phyloP scores from a whole-genome alignment of 2,888 invertebrate species.

The Coenonympha glycerion region DNA sequence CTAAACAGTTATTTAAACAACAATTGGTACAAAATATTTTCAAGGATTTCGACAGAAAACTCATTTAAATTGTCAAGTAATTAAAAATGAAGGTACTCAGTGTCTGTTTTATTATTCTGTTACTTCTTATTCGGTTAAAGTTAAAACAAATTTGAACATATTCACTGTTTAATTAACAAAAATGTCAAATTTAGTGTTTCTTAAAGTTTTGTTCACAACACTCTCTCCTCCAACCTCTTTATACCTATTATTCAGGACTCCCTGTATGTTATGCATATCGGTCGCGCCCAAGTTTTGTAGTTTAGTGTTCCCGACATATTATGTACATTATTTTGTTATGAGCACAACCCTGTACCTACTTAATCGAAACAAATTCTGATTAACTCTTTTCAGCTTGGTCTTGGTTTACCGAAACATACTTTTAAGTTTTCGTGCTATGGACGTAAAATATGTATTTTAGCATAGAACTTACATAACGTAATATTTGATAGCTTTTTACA shows the following conservation, averaged over 20 bases:
- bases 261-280: constrained; percentile 27
- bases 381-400: constrained; percentile 78
- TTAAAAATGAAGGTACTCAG: too few species aligned
- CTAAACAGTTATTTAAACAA: too few species aligned
- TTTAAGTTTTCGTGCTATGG: constrained; percentile 38
- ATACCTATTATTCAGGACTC: constrained; percentile 25
- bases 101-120: too few species aligned
- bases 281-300: constrained; percentile 41
- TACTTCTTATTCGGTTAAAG: too few species aligned
- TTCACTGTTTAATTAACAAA: not conserved
- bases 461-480: constrained; percentile 12
- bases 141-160: too few species aligned
- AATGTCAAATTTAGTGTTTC: not conserved
- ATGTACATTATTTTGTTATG: constrained; percentile 54
- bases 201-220: not conserved
- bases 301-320: constrained; percentile 52
- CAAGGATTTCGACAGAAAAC: too few species aligned
- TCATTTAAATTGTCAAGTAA: too few species aligned
- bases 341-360: constrained; percentile 65
- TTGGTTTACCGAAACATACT: constrained; percentile 66
- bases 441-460: constrained; percentile 19
- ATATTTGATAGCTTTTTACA: constrained; percentile 19
- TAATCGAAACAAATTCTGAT: constrained; percentile 68
- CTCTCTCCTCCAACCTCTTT: constrained; percentile 1
- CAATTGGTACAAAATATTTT: too few species aligned